Base-by-base conservation (phyloP, 2,797 vertebrate genomes). In the Pteropus rufus region DNA sequence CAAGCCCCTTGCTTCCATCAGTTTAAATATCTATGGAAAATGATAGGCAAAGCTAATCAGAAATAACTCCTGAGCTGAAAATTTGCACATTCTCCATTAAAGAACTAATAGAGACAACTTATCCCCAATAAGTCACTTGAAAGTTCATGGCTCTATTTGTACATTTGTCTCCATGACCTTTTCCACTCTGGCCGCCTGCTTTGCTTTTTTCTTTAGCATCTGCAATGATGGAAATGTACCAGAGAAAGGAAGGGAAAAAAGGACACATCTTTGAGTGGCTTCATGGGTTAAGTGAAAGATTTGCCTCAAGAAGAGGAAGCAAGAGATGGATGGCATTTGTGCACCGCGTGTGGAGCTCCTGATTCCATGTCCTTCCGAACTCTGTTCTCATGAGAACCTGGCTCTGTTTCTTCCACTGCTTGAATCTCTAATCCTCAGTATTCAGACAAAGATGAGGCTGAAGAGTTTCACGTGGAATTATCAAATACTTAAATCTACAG, bases 51-150 rank as follows among this genome's bases (percentile, higher is more conserved):
- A 69, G 39, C 19, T 84, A 60, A 90, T 88, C 11, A 84, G 69
- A 96, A 96, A 89, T 96, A 80, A 94, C 31, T 67, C 24, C 36
- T 89, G 21, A 56, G 69, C 31, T 75, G 18, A 58, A 54, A 82
- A 65, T 39, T 88, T 62, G 16, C 31, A 85, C 31, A 81, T 93
- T 94, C 72, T 49, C 23, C 31, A 26, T 52, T 69, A 77, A 91
- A 73, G 36, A 83, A 73, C 52, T 44, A 36, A 79, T 82, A 77
- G 15, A 60, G 52, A 62, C 19, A 36, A 60, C 11, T 36, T 91
- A 26, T 67, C 54, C 44, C 65, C 62, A 73, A 34, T 36, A 84
- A 89, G 62, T 96, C 79, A 64, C 62, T 69, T 89, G 60, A 65
- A 87, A 91, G 41, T 93, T 96, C 79, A 24, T 46, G 72, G 21